Evolutionary conservation across 2,888 invertebrate genomes (phyloP).

Genomic region (Thyatira batis): DNA sequence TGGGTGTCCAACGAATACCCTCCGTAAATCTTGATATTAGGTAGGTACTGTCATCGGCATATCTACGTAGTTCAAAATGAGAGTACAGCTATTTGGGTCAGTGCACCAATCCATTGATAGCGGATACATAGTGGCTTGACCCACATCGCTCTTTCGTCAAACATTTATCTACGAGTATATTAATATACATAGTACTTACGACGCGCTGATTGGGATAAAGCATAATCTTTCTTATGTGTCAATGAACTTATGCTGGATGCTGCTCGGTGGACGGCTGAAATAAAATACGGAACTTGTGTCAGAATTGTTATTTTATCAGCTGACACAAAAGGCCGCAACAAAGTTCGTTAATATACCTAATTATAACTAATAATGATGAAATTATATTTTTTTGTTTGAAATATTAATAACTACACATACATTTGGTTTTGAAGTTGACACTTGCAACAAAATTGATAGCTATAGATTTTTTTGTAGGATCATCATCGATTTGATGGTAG

Average conservation of each 20-base stretch:
- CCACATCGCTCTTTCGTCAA: neutral
- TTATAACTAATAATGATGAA: neutral
- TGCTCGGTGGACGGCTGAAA: constrained; percentile 67
- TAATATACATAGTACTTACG: constrained; percentile 52
- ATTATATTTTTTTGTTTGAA: neutral
- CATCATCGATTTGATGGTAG: too few relatives aligned
- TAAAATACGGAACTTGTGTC: constrained; percentile 3
- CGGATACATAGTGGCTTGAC: constrained; percentile 3
- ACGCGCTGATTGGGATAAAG: constrained; percentile 42
- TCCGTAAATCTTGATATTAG: neutral
- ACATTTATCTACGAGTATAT: neutral
- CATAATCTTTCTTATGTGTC: constrained; percentile 56
- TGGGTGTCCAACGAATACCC: neutral
- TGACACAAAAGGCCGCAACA: neutral
- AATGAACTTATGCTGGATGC: constrained; percentile 64
- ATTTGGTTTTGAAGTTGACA: too few relatives aligned
- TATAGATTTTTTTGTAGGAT: too few relatives aligned
- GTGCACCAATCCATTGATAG: constrained; percentile 1
- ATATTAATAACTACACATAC: neutral
- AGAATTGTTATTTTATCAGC: neutral
- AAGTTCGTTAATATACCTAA: neutral
- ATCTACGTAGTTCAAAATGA: constrained; percentile 1
- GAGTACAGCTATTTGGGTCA: constrained; percentile 1
- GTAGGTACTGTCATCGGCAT: neutral
- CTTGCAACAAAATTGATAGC: too few relatives aligned